Conservation (phyloP, 2,113 vertebrate species). For the Mus musculus region GRCm39 chr9:27322501-27323000, state of each 20-base stretch:
- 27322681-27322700: neutral
- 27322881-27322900: neutral
- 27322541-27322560: neutral
- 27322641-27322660: neutral
- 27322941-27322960: neutral
- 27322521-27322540: neutral
- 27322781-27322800: too few relatives aligned
- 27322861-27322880: neutral
- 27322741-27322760: neutral
- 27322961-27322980: neutral
- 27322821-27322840: neutral
- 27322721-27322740: neutral
- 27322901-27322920: neutral
- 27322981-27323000: neutral
- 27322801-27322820: neutral
- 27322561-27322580: neutral
- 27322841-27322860: neutral
- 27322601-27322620: too few relatives aligned
- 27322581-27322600: neutral
- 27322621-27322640: neutral
- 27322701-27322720: accelerated
- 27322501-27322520: neutral
- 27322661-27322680: accelerated
- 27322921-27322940: neutral
- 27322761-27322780: neutral